Base-by-base conservation (phyloP, 2,888 invertebrate species). In the Onchidella celtica region DNA sequence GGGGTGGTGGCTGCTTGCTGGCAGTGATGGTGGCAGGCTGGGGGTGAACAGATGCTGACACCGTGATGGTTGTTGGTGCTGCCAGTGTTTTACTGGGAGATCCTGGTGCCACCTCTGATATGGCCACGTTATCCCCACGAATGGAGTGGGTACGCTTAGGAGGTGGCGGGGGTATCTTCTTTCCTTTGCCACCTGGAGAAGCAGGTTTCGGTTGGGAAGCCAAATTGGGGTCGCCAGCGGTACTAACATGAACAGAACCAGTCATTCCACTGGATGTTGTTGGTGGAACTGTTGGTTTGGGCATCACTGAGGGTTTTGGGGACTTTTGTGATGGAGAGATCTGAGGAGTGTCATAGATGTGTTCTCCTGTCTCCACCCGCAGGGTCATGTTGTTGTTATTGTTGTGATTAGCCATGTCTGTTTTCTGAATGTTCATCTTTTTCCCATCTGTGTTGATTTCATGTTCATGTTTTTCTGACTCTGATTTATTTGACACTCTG, bases 61-160 rank as follows among this genome's bases (percentile, higher is more conserved):
- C 68, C 24, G 72, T 72, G n/a, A 79, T 59, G 40, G 59, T 38
- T 21, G 70, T 2, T 59, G 69, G 24, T 32, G 40, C 59, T 36
- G 36, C 69, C 29, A 63, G 57, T 36, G 17, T 27, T 34, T 65
- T 79, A 11, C 63, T 36, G 11, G 79, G 79, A 34, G 73, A 73
- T 4, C 32, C 40, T 34, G 76, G 68, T 14, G 79, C 27, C 3
- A 40, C 40, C 27, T 78, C 66, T 17, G 66, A 76, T 27, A 79
- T 80, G 0, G 59, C 9, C 9, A 17, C 17, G 47, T 47, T 68
- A 32, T 89, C 89, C 47, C 83, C 86, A 82, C 91, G 92, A 61
- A 94, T 92, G 24, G 93, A 94, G 86, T 93, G 91, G 24, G 93
- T 93, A 59, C 94, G 90, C 87, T 94, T 94, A 2, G 94, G 94